Conservation (phyloP, 1,140 invertebrate species). For the Neodiprion lecontei region DNA sequence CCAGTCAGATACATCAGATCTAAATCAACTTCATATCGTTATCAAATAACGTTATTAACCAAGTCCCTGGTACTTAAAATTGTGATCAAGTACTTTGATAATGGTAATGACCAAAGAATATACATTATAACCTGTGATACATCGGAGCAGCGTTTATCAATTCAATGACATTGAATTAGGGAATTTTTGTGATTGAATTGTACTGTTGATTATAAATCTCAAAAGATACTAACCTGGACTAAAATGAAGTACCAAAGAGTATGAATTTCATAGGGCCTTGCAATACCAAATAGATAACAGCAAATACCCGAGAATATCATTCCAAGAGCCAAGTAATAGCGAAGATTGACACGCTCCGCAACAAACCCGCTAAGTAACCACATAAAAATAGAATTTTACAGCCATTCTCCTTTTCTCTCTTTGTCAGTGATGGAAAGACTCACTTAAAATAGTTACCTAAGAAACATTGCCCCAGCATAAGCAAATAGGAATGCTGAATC, state of each 20-base stretch:
- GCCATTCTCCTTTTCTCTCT: background rate
- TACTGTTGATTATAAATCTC: too few relatives aligned
- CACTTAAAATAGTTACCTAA: slow-evolving; percentile 67
- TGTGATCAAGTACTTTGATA: too few relatives aligned
- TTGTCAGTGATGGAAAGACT: background rate
- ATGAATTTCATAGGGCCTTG: slow-evolving; percentile 84
- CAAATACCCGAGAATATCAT: slow-evolving; percentile 91
- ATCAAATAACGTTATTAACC: too few relatives aligned
- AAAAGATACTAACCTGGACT: slow-evolving; percentile 74
- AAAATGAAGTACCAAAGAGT: slow-evolving; percentile 84
- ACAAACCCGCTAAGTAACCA: slow-evolving; percentile 77
- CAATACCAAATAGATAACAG: slow-evolving; percentile 90
- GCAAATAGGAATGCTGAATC: slow-evolving; percentile 93
- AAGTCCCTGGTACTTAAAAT: too few relatives aligned
- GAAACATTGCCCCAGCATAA: slow-evolving; percentile 94
- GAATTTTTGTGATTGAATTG: too few relatives aligned
- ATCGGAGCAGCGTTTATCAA: too few relatives aligned
- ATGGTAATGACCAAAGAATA: too few relatives aligned
- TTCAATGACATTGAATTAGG: too few relatives aligned
- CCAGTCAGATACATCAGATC: too few relatives aligned
- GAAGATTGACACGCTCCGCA: slow-evolving; percentile 89
- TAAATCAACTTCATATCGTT: too few relatives aligned
- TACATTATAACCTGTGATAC: too few relatives aligned
- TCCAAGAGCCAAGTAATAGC: slow-evolving; percentile 88
- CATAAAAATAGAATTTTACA: slow-evolving; percentile 29